These are phyloP conservation scores for Oriolus oriolus DNA, from an alignment of 2,113 vertebrate species.

Conservation along the genomic window DNA sequence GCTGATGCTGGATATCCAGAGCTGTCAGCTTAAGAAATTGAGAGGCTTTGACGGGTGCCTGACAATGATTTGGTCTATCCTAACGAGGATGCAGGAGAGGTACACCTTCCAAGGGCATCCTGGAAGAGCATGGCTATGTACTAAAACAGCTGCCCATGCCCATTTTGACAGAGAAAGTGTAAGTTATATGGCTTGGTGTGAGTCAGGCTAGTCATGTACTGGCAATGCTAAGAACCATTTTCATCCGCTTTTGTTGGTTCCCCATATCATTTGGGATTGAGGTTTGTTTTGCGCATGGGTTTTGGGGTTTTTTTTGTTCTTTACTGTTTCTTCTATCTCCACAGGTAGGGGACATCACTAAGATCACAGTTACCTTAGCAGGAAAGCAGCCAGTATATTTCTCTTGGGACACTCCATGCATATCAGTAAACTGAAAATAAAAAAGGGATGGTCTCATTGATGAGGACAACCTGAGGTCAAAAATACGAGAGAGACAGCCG, in stretches of 20 bases:
- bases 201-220: neutral
- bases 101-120: neutral
- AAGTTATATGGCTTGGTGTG: neutral
- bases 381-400: neutral
- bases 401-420: neutral
- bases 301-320: neutral
- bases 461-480: neutral
- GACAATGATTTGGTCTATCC: neutral
- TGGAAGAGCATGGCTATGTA: neutral
- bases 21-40: neutral
- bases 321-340: neutral
- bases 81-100: neutral
- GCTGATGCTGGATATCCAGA: neutral
- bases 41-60: neutral
- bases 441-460: neutral
- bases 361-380: neutral
- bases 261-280: neutral
- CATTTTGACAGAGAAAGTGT: neutral
- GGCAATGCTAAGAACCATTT: neutral
- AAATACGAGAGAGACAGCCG: neutral
- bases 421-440: neutral
- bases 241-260: neutral
- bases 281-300: accelerated
- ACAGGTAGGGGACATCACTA: neutral
- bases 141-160: neutral